phyloP scores from a whole-genome alignment of 2,888 invertebrate genomes.

The Mesoligia furuncula region DNA sequence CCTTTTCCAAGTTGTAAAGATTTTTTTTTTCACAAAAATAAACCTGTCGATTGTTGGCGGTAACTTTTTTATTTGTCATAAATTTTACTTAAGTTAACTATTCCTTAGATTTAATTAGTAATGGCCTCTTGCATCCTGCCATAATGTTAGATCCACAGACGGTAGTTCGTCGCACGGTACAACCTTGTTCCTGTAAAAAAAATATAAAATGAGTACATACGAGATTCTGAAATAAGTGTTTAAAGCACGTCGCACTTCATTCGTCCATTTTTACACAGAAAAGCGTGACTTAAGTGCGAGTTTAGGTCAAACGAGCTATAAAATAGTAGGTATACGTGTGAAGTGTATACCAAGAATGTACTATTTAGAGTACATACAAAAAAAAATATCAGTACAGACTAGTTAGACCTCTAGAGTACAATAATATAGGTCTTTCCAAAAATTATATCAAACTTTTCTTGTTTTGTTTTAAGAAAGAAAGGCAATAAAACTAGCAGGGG shows the following conservation, averaged over 20 bases:
- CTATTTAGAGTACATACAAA: too few relatives aligned
- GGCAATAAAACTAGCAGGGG: background rate
- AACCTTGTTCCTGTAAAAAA: slow-evolving; percentile 87
- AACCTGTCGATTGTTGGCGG: background rate
- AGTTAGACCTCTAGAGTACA: background rate
- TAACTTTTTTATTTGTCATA: slow-evolving; percentile 14
- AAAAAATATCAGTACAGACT: background rate
- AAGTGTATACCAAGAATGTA: too few relatives aligned
- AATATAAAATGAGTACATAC: background rate
- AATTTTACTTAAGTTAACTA: slow-evolving; percentile 28
- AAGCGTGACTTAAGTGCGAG: too few relatives aligned
- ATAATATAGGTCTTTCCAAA: background rate
- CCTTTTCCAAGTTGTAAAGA: slow-evolving; percentile 8
- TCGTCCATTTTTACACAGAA: background rate
- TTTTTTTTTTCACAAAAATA: slow-evolving; percentile 2
- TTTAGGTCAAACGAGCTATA: background rate
- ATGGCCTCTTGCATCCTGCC: slow-evolving; percentile 83
- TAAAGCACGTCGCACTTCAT: background rate
- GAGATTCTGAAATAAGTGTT: background rate
- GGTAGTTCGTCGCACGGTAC: slow-evolving; percentile 88
- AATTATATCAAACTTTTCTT: background rate
- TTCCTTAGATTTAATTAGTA: slow-evolving; percentile 54
- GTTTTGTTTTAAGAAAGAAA: background rate
- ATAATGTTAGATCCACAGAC: slow-evolving; percentile 85
- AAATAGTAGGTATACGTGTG: too few relatives aligned